Base-by-base conservation (phyloP, 2,113 vertebrate species). In the Tragelaphus strepsiceros region DNA sequence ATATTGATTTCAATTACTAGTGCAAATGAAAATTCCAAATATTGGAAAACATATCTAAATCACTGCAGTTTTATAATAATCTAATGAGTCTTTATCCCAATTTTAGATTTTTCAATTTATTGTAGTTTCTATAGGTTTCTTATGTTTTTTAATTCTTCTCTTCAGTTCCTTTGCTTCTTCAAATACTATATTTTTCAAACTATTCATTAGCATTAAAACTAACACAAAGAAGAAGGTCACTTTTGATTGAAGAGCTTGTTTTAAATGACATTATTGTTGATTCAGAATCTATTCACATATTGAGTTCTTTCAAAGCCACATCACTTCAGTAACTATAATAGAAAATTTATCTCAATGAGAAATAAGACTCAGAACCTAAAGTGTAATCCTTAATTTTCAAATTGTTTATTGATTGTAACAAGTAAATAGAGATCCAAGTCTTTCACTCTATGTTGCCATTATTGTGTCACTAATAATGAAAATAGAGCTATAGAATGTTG, bases 181-280 rank as follows among this genome's bases (percentile, higher is more conserved):
- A 92, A 95, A 84, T 17, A 1, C 13, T 97, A 6, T 94, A 24
- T 96, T 93, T 97, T 97, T 89, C 67, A 84, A 12, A 95, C 53
- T 96, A 28, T 92, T 61, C 92, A 49, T 80, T 94, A 92, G 35
- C 71, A 90, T 94, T 94, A 88, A 86, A 92, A 89, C 43, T 71
- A 91, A 35, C 9, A 13, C 78, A 56, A 35, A 90, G 15, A 58
- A 97, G 19, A 90, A 98, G 58, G 6, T 13, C 74, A 12, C 28
- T 97, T 86, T 13, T 97, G 61, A 94, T 58, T 92, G 64, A 88
- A 97, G 54, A 83, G 6, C 24, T 88, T 96, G 5, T 77, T 97
- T 97, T 77, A 92, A 96, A 97, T 97, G 32, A 78, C 21, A 87
- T 90, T 93, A 78, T 89, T 96, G 94, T 98, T 93, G 61, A 97